phyloP scores from a whole-genome alignment of 2,888 invertebrate species.

The Axea sp. region DNA sequence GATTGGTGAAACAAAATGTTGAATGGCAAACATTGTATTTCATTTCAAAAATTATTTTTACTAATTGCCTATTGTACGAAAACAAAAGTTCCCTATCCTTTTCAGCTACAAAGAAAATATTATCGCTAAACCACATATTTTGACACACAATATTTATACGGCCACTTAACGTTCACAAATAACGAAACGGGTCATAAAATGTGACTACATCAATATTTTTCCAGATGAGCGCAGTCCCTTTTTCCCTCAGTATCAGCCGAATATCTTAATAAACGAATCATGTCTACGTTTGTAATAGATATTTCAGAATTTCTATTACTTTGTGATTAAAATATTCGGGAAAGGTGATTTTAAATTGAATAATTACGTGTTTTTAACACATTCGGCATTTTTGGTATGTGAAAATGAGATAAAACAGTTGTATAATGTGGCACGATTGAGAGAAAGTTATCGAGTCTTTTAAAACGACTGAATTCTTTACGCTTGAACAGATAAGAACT shows the following conservation, averaged over 20 bases:
- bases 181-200: not conserved
- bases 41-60: not conserved
- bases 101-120: conserved; percentile 11
- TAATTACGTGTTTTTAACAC: too few species aligned
- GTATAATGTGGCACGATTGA: conserved; percentile 1
- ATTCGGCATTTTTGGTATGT: not conserved
- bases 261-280: not conserved
- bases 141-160: conserved; percentile 17
- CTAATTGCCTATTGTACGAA: conserved; percentile 1
- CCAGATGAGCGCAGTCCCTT: conserved; percentile 5
- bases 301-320: too few species aligned
- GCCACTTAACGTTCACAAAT: conserved; percentile 4
- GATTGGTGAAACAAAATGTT: not conserved
- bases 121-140: conserved; percentile 10
- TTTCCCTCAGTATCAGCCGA: not conserved
- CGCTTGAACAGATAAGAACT: conserved; percentile 1
- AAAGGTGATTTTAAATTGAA: too few species aligned
- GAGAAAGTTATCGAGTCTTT: conserved; percentile 9
- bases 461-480: conserved; percentile 4
- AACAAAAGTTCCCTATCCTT: not conserved
- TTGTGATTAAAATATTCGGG: too few species aligned
- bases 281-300: too few species aligned
- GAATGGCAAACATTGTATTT: not conserved
- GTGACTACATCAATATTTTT: conserved; percentile 25
- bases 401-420: not conserved